Percentiles rank a stretch among this genome's conserved stretches.
Evolutionary conservation across 1,140 invertebrate genomes (phyloP).

Genomic region (Bombus sibiricus): DNA sequence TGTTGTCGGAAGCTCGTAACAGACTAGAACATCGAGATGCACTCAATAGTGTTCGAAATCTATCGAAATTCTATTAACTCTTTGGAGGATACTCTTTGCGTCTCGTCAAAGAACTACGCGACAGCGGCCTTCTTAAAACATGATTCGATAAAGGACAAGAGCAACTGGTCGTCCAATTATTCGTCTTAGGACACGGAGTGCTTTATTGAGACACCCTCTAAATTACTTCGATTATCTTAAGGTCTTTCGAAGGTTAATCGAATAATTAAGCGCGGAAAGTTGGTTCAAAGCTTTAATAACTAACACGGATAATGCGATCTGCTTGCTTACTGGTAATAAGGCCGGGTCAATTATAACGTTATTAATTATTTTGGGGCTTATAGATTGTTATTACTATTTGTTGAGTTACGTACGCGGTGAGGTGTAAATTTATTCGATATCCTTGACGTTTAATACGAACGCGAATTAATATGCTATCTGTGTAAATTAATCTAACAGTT

Average conservation of each 20-base stretch:
- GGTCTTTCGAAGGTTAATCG: not conserved
- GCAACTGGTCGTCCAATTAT: not conserved
- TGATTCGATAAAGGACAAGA: conserved; percentile 7
- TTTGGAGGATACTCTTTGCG: not conserved
- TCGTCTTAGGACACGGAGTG: not conserved
- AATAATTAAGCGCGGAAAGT: conserved; percentile 8
- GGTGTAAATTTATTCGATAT: not conserved
- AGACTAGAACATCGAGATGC: conserved; percentile 19
- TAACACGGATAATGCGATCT: not conserved
- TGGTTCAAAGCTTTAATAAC: not conserved
- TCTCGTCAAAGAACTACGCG: not conserved
- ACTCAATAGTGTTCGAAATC: conserved; percentile 7
- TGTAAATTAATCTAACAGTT: not conserved
- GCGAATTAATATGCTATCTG: not conserved
- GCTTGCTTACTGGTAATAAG: not conserved
- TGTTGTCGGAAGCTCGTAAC: not conserved
- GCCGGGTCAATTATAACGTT: not conserved
- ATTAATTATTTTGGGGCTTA: not conserved
- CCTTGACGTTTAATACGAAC: not conserved
- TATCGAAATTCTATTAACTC: conserved; percentile 26
- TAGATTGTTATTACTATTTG: not conserved
- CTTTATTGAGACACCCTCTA: not conserved
- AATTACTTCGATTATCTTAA: not conserved
- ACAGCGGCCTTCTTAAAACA: conserved; percentile 6
- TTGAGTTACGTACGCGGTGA: not conserved